Evolutionary conservation across 1,140 invertebrate genomes (phyloP).

Genomic region (Zophobas atratus): DNA sequence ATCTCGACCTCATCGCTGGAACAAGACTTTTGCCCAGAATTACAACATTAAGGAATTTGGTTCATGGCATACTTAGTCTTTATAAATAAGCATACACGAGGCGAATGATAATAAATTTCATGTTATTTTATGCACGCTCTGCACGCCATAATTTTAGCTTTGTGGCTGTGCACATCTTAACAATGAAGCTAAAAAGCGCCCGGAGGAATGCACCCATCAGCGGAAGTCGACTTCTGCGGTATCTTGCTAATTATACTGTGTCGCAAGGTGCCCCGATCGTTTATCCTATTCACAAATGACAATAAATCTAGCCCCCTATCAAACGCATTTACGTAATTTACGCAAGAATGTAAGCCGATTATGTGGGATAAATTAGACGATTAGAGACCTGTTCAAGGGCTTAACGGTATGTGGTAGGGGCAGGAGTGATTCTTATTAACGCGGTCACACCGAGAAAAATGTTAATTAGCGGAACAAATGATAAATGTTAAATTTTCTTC

Average conservation of each 20-base stretch:
- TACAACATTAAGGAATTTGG: slow-evolving; percentile 31
- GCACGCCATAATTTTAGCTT: slow-evolving; percentile 5
- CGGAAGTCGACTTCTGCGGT: not conserved
- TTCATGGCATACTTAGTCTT: slow-evolving; percentile 23
- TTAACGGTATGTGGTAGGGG: slow-evolving; percentile 14
- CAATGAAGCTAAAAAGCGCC: not conserved
- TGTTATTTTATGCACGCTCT: slow-evolving; percentile 24
- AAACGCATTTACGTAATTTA: slow-evolving; percentile 14
- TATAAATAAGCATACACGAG: slow-evolving; percentile 7
- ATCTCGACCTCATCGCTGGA: too few species aligned
- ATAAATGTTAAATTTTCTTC: too few species aligned
- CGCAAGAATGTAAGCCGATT: slow-evolving; percentile 23
- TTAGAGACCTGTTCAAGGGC: slow-evolving; percentile 21
- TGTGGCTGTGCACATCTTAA: not conserved
- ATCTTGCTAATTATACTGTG: slow-evolving; percentile 6
- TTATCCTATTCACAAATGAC: not conserved
- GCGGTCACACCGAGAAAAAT: not conserved
- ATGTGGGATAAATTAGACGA: slow-evolving; percentile 28
- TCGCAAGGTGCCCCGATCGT: not conserved
- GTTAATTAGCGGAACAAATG: not conserved
- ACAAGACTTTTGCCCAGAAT: not conserved
- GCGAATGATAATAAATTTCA: slow-evolving; percentile 27
- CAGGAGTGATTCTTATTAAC: not conserved
- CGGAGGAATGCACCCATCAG: not conserved
- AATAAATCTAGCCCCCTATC: slow-evolving; percentile 4